These are phyloP conservation scores for Colletes latitarsis DNA, from an alignment of 1,140 invertebrate genomes.

Conservation along the genomic window DNA sequence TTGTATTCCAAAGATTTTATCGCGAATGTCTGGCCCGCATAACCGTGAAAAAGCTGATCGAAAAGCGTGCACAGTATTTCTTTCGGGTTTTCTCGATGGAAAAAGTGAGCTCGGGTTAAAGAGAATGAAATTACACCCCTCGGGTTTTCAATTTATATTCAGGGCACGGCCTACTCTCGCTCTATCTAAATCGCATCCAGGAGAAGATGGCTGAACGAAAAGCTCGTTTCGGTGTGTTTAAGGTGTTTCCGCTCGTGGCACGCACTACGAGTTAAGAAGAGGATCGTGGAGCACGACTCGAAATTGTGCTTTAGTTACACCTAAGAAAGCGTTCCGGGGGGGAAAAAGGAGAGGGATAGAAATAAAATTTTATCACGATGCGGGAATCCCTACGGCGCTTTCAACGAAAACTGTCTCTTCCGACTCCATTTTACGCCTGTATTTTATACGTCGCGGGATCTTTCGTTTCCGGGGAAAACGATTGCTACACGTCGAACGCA, in stretches of 20 bases:
- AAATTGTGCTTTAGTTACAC: not conserved
- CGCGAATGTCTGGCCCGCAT: too few relatives aligned
- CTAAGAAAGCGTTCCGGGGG: not conserved
- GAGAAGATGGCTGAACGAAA: not conserved
- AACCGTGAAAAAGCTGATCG: too few relatives aligned
- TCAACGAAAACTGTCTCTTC: not conserved
- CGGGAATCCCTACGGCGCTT: not conserved
- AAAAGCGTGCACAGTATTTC: too few relatives aligned
- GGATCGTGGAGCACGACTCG: not conserved
- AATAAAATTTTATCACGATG: conserved; percentile 23
- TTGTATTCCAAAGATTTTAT: too few relatives aligned
- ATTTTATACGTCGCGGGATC: not conserved
- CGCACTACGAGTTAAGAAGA: not conserved
- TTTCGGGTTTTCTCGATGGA: too few relatives aligned
- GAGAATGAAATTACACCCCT: conserved; percentile 16
- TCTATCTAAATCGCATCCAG: conserved; percentile 15
- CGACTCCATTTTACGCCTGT: too few relatives aligned
- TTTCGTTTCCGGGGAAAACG: too few relatives aligned
- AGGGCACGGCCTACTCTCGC: not conserved
- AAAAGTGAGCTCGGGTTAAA: conserved; percentile 3
- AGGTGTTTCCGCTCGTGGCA: not conserved
- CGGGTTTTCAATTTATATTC: conserved; percentile 27
- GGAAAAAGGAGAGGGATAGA: not conserved
- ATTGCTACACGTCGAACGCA: too few relatives aligned
- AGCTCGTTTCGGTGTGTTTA: too few relatives aligned